Conservation (phyloP, 1,140 invertebrate genomes). For the Planococcus citri region DNA sequence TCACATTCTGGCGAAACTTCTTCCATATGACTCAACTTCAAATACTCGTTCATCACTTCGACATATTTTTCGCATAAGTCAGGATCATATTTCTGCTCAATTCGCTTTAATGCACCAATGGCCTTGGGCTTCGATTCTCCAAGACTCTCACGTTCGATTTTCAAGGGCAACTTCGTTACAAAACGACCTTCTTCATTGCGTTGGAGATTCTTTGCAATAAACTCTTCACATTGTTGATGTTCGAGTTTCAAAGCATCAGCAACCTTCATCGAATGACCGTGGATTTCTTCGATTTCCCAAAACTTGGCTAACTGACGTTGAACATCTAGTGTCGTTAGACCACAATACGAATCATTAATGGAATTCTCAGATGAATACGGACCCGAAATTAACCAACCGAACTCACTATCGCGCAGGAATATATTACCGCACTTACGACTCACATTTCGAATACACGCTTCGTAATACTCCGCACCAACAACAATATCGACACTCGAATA, state of each 20-base stretch:
- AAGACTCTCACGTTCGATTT: not conserved
- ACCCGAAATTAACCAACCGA: slow-evolving; percentile 5
- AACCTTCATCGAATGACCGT: not conserved
- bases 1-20: not conserved
- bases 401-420: not conserved
- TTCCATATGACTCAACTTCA: slow-evolving; percentile 8
- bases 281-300: slow-evolving; percentile 14
- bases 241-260: not conserved
- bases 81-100: not conserved
- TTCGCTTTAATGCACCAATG: not conserved
- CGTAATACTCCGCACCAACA: not conserved
- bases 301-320: not conserved
- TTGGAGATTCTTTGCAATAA: not conserved
- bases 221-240: not conserved
- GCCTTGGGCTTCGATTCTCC: not conserved
- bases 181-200: not conserved
- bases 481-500: not conserved
- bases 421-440: not conserved
- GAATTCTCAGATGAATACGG: not conserved
- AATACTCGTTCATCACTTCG: not conserved
- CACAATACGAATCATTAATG: not conserved
- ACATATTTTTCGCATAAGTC: not conserved
- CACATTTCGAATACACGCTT: not conserved
- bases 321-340: not conserved
- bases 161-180: not conserved